Evolutionary conservation across 2,797 vertebrate genomes (phyloP).

Genomic region (Delichon dasypus): DNA sequence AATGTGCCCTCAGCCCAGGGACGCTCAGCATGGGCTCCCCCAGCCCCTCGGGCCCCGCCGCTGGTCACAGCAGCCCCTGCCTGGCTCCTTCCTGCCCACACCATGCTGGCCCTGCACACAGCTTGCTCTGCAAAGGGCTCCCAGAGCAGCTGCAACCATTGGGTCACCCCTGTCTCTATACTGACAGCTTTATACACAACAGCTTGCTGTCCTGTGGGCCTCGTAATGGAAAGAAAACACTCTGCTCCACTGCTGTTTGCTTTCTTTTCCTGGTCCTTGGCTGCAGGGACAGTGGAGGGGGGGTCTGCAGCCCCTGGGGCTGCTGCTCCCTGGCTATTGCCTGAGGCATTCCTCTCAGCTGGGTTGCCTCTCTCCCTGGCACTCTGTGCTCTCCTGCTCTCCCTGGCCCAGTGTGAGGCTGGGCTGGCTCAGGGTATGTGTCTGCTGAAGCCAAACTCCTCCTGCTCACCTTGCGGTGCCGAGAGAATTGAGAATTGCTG

Average conservation of each 20-base stretch:
- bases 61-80: too few species aligned
- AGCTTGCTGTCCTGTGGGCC: not conserved
- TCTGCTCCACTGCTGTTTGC: too few species aligned
- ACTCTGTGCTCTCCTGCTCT: not conserved
- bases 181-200: not conserved
- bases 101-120: not conserved
- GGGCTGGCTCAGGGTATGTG: rapidly evolving
- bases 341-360: not conserved
- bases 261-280: too few species aligned
- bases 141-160: not conserved
- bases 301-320: not conserved
- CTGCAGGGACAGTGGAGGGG: not conserved
- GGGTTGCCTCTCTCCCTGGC: not conserved
- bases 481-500: rapidly evolving
- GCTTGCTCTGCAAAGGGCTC: not conserved
- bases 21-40: too few species aligned
- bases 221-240: too few species aligned
- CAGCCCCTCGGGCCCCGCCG: too few species aligned
- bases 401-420: not conserved
- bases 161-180: not conserved
- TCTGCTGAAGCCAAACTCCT: not conserved
- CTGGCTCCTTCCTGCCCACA: too few species aligned
- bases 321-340: not conserved
- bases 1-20: too few species aligned
- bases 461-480: rapidly evolving